Conservation (phyloP, 2,888 invertebrate species). For the Patella depressa region DNA sequence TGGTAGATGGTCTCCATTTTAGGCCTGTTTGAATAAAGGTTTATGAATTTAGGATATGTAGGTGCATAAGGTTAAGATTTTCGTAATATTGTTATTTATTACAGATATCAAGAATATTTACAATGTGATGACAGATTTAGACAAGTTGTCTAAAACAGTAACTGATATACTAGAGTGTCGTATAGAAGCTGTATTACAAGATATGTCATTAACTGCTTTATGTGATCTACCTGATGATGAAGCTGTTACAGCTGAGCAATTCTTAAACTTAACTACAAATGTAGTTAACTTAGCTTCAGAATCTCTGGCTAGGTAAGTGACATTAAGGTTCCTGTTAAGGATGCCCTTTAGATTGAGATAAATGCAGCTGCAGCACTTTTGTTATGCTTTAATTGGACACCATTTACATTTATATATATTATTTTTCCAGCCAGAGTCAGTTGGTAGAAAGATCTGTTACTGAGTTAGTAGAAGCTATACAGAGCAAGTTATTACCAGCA, state of each 20-base stretch:
- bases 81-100: conserved; percentile 22
- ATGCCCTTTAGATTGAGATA: background rate
- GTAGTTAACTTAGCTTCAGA: conserved; percentile 72
- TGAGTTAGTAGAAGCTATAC: conserved; percentile 69
- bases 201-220: conserved; percentile 88
- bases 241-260: conserved; percentile 89
- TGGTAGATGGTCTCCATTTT: background rate
- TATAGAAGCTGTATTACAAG: conserved; percentile 87
- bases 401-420: background rate
- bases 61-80: no score
- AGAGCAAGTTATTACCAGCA: conserved; percentile 56
- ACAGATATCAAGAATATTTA: conserved; percentile 64
- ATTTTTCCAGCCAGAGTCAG: conserved; percentile 61
- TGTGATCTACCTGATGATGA: conserved; percentile 86
- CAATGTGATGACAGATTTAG: conserved; percentile 62
- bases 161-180: conserved; percentile 92
- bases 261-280: conserved; percentile 85
- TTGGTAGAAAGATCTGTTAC: conserved; percentile 70
- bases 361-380: background rate
- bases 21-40: background rate
- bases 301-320: conserved; percentile 72
- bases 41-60: no score
- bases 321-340: background rate
- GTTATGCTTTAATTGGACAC: background rate
- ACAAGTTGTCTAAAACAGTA: conserved; percentile 75